Percentiles rank a stretch among this genome's conserved stretches.
Evolutionary conservation across 2,888 invertebrate species (phyloP).

Genomic region (Trypoxylon attenuatum): DNA sequence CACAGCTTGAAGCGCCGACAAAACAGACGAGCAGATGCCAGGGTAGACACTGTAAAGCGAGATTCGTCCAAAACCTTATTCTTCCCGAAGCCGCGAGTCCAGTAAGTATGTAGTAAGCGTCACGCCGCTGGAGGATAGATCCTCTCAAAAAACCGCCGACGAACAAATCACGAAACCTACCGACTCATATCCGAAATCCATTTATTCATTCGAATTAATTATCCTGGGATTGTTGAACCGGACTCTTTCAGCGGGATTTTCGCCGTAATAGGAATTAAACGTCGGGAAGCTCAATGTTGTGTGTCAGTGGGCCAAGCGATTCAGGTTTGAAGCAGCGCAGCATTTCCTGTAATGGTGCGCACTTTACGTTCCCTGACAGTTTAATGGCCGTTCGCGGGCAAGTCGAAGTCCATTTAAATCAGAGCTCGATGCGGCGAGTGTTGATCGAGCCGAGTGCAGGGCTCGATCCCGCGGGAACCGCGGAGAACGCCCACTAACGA

Average conservation of each 20-base stretch:
- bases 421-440: conserved; percentile 4
- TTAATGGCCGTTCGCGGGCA: conserved; percentile 13
- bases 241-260: no score
- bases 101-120: conserved; percentile 11
- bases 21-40: conserved; percentile 49
- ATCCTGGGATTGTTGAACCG: no score
- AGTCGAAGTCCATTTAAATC: conserved; percentile 11
- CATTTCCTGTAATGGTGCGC: no score
- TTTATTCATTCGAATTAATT: neutral
- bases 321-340: no score
- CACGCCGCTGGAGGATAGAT: conserved; percentile 19
- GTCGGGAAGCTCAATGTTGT: no score
- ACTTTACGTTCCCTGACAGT: conserved; percentile 10
- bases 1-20: conserved; percentile 65
- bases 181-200: neutral
- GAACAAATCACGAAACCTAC: neutral
- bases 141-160: neutral
- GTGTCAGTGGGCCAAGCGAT: no score
- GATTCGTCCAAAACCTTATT: conserved; percentile 37
- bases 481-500: conserved; percentile 36
- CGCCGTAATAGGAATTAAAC: no score
- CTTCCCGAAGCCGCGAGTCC: conserved; percentile 38
- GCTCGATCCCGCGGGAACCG: conserved; percentile 4
- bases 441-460: conserved; percentile 11
- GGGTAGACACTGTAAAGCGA: conserved; percentile 7